Evolutionary conservation across 2,888 invertebrate genomes (phyloP).

Genomic region (Erynnis tages): DNA sequence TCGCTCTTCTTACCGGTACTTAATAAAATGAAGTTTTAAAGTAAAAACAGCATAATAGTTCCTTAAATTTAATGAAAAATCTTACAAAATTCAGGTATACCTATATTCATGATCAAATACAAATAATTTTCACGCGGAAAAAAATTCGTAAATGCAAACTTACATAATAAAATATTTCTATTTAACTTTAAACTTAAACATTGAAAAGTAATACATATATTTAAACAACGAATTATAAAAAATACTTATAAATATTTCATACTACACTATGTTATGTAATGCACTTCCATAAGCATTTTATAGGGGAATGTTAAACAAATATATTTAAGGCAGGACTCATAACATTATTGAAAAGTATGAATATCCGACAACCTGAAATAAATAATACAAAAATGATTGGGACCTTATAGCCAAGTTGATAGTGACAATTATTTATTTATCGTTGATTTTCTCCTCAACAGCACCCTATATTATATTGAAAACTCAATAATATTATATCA

Average conservation of each 20-base stretch:
- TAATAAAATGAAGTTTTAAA: neutral
- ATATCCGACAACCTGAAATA: no score
- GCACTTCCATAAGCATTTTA: slow-evolving; percentile 29
- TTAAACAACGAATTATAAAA: slow-evolving; percentile 29
- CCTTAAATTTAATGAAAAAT: slow-evolving; percentile 71
- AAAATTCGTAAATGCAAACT: slow-evolving; percentile 58
- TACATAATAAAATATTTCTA: slow-evolving; percentile 51
- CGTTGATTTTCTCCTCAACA: no score
- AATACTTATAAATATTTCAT: slow-evolving; percentile 31
- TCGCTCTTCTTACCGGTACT: no score
- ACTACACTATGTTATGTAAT: slow-evolving; percentile 32
- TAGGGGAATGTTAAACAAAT: slow-evolving; percentile 33
- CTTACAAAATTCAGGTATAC: slow-evolving; percentile 72
- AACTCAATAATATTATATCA: no score
- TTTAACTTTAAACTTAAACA: slow-evolving; percentile 37
- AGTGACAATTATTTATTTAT: no score
- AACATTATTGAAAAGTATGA: neutral
- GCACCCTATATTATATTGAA: no score
- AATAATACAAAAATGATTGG: no score
- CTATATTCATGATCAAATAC: slow-evolving; percentile 53
- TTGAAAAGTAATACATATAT: slow-evolving; percentile 35
- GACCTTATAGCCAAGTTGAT: no score
- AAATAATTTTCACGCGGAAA: slow-evolving; percentile 49
- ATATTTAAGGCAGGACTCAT: neutral
- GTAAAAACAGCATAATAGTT: slow-evolving; percentile 35